Base-by-base conservation (phyloP, 2,888 invertebrate species). In the Helicoverpa assulta region DNA sequence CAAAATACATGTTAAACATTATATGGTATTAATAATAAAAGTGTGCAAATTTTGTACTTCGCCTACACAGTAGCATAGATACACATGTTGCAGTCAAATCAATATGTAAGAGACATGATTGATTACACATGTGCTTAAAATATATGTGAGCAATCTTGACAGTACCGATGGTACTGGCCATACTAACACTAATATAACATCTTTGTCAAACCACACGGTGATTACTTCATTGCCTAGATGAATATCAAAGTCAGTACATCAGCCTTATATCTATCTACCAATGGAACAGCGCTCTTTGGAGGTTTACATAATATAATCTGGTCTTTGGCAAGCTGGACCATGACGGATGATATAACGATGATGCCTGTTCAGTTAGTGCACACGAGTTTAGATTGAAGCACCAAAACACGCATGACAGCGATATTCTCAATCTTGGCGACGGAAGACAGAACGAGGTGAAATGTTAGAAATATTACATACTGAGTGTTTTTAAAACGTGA, bases 111-210 rank as follows among this genome's bases (percentile, higher is more conserved):
- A 79, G 72, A 83, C 80, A 84, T 79, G 80, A 85, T 79, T 79
- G 80, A 85, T 79, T 78, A 77, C 70, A 84, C 70, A 84, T 81
- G 90, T 89, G 91, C 89, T 90, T 91, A 91, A 67, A 87, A 86
- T 82, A 71, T 89, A 92, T 78, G 88, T 93, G 93, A 93, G 93
- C 93, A 93, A 93, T 86, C 73, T 68, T 70, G 73, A 82, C 73
- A 82, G 69, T 73, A 71, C 82, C 70, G 55, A 59, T 50, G 65
- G 80, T 74, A 82, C 73, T 65, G 75, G 58, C 61, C 70, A 21
- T 64, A 79, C 71, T 83, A 82, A 81, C 75, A 78, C 73, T 81
- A 81, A 68, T 69, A 68, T 70, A 83, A 80, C 71, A 75, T 70
- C 64, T 70, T 77, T 72, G 60, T 79, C 58, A 73, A 80, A 80